These are phyloP conservation scores for Oryzias curvinotus DNA, from an alignment of 2,113 vertebrate species.

Conservation along the genomic window DNA sequence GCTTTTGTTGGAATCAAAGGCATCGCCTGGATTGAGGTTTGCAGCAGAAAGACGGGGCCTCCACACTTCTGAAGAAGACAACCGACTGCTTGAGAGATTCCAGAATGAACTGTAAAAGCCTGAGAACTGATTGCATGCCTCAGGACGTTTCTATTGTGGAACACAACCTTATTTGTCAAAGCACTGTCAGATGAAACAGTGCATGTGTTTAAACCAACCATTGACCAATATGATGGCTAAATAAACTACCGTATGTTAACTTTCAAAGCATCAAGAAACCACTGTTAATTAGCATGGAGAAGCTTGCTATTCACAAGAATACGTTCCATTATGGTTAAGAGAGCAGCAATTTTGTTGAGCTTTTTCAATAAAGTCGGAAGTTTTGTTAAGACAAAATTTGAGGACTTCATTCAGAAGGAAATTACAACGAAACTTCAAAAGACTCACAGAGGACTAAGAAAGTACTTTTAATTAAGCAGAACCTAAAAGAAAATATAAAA, in stretches of 20 bases:
- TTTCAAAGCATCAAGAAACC: slow-evolving; percentile 29
- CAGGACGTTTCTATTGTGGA: slow-evolving; percentile 36
- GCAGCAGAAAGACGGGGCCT: slow-evolving; percentile 41
- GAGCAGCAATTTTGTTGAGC: too few species aligned
- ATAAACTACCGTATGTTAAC: slow-evolving; percentile 40
- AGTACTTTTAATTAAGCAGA: too few species aligned
- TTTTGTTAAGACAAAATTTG: too few species aligned
- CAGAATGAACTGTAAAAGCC: slow-evolving; percentile 27
- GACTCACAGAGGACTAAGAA: too few species aligned
- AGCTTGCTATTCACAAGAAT: slow-evolving; percentile 40
- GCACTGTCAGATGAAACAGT: slow-evolving; percentile 31
- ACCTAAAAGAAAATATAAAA: too few species aligned
- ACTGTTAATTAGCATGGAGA: slow-evolving; percentile 59
- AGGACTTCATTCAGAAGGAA: too few species aligned
- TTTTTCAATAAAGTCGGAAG: too few species aligned
- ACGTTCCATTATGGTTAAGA: slow-evolving; percentile 9
- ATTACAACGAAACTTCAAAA: too few species aligned
- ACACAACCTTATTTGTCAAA: slow-evolving; percentile 26
- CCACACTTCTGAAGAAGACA: slow-evolving; percentile 54
- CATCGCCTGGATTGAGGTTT: slow-evolving; percentile 54
- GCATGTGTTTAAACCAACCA: slow-evolving; percentile 20
- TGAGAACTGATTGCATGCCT: slow-evolving; percentile 48
- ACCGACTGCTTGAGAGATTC: slow-evolving; percentile 41
- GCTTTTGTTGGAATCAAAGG: slow-evolving; percentile 62
- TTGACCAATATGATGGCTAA: slow-evolving; percentile 23